Conservation (phyloP, 2,113 vertebrate genomes). For the Apteryx owenii region DNA sequence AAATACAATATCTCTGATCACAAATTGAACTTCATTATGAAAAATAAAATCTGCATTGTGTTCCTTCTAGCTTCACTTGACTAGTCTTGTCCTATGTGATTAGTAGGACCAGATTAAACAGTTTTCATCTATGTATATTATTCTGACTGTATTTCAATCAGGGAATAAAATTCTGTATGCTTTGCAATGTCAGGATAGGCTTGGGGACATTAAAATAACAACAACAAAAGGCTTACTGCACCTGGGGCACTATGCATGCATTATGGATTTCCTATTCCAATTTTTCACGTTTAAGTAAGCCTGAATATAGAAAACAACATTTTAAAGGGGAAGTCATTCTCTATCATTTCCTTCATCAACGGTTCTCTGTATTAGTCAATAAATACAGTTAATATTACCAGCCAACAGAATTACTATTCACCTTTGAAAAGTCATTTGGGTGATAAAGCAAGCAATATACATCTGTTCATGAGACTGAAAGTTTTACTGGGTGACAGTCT, state of each 20-base stretch:
- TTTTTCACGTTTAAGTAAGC: not conserved
- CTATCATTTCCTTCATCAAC: not conserved
- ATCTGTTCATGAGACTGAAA: not conserved
- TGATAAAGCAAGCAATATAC: not conserved
- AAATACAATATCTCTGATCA: not conserved
- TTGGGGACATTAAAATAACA: not conserved
- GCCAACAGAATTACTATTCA: not conserved
- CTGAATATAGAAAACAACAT: not conserved
- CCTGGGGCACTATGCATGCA: not conserved
- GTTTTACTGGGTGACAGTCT: not conserved
- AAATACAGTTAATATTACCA: not conserved
- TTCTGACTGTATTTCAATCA: not conserved
- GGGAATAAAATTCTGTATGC: not conserved
- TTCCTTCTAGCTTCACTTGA: not conserved
- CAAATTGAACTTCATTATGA: not conserved
- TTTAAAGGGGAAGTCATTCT: not conserved
- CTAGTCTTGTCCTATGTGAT: not conserved
- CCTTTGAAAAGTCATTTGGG: not conserved
- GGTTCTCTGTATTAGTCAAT: not conserved
- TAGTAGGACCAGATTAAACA: not conserved
- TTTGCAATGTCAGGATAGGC: not conserved
- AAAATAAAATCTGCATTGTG: not conserved
- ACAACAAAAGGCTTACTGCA: not conserved
- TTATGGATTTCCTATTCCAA: not conserved
- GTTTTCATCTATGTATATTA: not conserved